Percentiles rank a stretch among this genome's conserved stretches.
phyloP scores from a whole-genome alignment of 2,888 invertebrate genomes.

The Abscondita cerata region DNA sequence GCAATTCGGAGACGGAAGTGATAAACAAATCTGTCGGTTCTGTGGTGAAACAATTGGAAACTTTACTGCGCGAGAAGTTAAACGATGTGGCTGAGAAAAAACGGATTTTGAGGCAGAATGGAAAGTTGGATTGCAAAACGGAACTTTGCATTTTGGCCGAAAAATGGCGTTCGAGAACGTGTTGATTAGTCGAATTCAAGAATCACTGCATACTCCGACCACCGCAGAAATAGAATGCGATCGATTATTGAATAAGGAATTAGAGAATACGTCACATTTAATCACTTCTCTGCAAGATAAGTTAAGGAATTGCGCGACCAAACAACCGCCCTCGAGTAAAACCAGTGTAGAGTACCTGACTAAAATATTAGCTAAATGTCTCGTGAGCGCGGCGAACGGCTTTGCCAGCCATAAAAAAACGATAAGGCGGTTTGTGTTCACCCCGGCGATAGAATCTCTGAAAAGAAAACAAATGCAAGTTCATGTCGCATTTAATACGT shows the following conservation, averaged over 20 bases:
- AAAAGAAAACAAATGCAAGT: slow-evolving; percentile 36
- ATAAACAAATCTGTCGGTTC: slow-evolving; percentile 65
- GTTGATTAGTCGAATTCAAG: slow-evolving; percentile 66
- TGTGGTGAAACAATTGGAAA: slow-evolving; percentile 70
- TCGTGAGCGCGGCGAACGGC: slow-evolving; percentile 55
- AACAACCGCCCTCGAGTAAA: slow-evolving; percentile 56
- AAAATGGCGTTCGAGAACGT: slow-evolving; percentile 81
- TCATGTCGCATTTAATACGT: slow-evolving; percentile 53
- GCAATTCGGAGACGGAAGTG: slow-evolving; percentile 64
- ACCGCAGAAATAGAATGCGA: slow-evolving; percentile 61
- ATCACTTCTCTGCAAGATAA: slow-evolving; percentile 75
- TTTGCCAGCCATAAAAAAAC: slow-evolving; percentile 26
- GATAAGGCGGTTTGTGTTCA: slow-evolving; percentile 15
- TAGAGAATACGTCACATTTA: slow-evolving; percentile 78
- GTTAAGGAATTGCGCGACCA: slow-evolving; percentile 63
- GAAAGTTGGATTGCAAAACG: slow-evolving; percentile 71
- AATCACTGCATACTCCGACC: slow-evolving; percentile 64
- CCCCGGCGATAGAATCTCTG: slow-evolving; percentile 35
- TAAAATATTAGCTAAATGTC: slow-evolving; percentile 75
- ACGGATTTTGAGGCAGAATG: slow-evolving; percentile 69
- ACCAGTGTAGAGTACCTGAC: slow-evolving; percentile 74
- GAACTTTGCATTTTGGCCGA: slow-evolving; percentile 78
- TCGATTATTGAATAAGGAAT: slow-evolving; percentile 71
- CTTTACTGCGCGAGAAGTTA: slow-evolving; percentile 72
- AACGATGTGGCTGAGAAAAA: slow-evolving; percentile 73